phyloP scores from a whole-genome alignment of 2,888 invertebrate genomes.

The Cosmia pyralina region DNA sequence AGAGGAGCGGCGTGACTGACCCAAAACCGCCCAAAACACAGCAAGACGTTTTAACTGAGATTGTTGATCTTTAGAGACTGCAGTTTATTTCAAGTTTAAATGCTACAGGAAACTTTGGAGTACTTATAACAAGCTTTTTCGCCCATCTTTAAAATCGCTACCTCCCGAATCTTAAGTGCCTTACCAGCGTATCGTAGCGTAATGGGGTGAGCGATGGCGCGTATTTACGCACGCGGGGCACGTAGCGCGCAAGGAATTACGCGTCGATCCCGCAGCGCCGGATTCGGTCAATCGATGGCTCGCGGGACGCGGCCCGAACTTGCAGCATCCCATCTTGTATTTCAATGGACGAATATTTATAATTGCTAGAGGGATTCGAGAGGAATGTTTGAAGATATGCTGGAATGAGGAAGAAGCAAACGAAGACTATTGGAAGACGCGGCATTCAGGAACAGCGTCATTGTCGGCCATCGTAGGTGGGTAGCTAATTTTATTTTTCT shows the following conservation, averaged over 20 bases:
- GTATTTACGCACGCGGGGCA: slow-evolving; percentile 82
- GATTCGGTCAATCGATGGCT: slow-evolving; percentile 88
- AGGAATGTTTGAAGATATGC: neutral
- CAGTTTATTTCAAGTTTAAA: neutral
- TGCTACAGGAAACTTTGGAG: neutral
- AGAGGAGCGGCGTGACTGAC: neutral
- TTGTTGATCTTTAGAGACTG: neutral
- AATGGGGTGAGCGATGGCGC: slow-evolving; percentile 85
- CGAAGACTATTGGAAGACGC: too few species aligned
- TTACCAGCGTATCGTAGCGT: slow-evolving; percentile 72
- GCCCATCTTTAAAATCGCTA: slow-evolving; percentile 32
- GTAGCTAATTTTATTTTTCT: neutral
- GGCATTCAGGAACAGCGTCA: neutral
- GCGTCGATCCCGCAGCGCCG: slow-evolving; percentile 83
- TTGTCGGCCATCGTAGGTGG: neutral
- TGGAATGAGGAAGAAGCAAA: neutral
- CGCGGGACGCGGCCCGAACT: slow-evolving; percentile 59
- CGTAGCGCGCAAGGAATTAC: slow-evolving; percentile 87
- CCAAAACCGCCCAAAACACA: too few species aligned
- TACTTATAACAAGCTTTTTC: neutral
- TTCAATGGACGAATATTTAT: slow-evolving; percentile 33
- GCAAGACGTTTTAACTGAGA: neutral
- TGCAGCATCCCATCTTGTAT: slow-evolving; percentile 25
- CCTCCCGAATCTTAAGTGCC: slow-evolving; percentile 20
- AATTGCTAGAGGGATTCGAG: slow-evolving; percentile 17